These are phyloP conservation scores for Drosophila murphyi DNA, from an alignment of 1,140 invertebrate species.

Conservation along the genomic window DNA sequence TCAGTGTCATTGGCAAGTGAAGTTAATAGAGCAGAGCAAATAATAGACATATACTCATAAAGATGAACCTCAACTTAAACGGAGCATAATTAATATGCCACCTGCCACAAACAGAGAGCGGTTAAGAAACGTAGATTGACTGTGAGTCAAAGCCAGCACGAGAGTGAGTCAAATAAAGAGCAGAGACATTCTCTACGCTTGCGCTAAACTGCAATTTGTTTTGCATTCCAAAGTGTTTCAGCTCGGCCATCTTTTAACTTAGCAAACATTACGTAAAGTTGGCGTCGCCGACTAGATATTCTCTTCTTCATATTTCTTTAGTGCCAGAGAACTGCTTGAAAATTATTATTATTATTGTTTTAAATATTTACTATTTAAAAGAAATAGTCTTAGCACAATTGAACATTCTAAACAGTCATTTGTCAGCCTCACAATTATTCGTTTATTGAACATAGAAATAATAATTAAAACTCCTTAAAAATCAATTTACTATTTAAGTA, in stretches of 20 bases:
- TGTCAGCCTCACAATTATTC: too few species aligned
- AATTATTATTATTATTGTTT: too few species aligned
- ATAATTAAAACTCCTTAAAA: too few species aligned
- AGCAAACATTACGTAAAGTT: conserved; percentile 5
- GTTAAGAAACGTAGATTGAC: not conserved
- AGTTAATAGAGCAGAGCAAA: conserved; percentile 68
- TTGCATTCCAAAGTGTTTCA: conserved; percentile 44
- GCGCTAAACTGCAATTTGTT: conserved; percentile 44
- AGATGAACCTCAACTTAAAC: conserved; percentile 29
- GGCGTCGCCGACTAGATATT: not conserved
- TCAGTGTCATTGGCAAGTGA: conserved; percentile 75
- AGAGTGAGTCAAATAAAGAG: not conserved
- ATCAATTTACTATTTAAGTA: too few species aligned
- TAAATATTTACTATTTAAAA: too few species aligned
- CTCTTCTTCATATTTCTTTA: not conserved
- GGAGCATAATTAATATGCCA: conserved; percentile 63
- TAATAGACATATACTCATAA: conserved; percentile 35
- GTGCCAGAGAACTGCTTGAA: too few species aligned
- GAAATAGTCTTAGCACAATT: too few species aligned
- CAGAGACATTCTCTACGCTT: conserved; percentile 16
- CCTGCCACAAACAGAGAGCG: conserved; percentile 12
- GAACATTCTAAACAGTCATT: too few species aligned
- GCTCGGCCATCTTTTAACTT: conserved; percentile 11
- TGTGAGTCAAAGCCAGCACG: not conserved
- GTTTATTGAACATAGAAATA: too few species aligned